These are phyloP conservation scores for Cerastoderma edule DNA, from an alignment of 2,888 invertebrate species.

Conservation along the genomic window DNA sequence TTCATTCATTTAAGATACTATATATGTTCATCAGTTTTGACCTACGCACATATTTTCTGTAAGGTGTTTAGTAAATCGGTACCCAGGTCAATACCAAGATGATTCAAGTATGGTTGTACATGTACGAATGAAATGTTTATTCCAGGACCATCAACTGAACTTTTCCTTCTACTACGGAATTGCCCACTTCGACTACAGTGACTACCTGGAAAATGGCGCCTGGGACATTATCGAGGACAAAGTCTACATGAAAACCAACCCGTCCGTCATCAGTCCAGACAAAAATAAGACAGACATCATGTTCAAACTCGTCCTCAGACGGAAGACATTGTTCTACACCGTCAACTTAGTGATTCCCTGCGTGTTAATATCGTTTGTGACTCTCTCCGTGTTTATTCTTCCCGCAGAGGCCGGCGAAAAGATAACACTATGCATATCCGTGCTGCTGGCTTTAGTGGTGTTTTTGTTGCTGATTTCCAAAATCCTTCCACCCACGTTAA, in stretches of 20 bases:
- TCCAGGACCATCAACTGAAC: conserved; percentile 65
- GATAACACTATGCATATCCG: conserved; percentile 92
- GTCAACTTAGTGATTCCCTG: conserved; percentile 99
- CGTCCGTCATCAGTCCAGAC: conserved; percentile 45
- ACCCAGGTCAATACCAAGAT: too few relatives aligned
- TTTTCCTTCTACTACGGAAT: conserved; percentile 72
- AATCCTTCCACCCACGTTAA: conserved; percentile 98
- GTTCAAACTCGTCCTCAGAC: conserved; percentile 96
- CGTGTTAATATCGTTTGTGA: conserved; percentile 98
- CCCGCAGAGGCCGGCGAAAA: conserved; percentile 99
- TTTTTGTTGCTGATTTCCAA: conserved; percentile 98
- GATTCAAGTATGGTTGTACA: too few relatives aligned
- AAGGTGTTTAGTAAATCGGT: too few relatives aligned
- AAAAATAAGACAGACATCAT: conserved; percentile 87
- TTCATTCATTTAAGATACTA: too few relatives aligned
- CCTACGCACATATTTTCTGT: too few relatives aligned
- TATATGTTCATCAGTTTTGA: too few relatives aligned
- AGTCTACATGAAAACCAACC: conserved; percentile 58
- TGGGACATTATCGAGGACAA: conserved; percentile 80
- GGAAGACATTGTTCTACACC: conserved; percentile 99
- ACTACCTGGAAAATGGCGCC: conserved; percentile 79
- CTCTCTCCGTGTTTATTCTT: conserved; percentile 98
- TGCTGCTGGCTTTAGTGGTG: conserved; percentile 99
- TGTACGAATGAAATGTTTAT: too few relatives aligned
- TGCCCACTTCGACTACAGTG: conserved; percentile 75